These are phyloP conservation scores for Sylvia borin DNA, from an alignment of 2,797 vertebrate species.

Conservation along the genomic window DNA sequence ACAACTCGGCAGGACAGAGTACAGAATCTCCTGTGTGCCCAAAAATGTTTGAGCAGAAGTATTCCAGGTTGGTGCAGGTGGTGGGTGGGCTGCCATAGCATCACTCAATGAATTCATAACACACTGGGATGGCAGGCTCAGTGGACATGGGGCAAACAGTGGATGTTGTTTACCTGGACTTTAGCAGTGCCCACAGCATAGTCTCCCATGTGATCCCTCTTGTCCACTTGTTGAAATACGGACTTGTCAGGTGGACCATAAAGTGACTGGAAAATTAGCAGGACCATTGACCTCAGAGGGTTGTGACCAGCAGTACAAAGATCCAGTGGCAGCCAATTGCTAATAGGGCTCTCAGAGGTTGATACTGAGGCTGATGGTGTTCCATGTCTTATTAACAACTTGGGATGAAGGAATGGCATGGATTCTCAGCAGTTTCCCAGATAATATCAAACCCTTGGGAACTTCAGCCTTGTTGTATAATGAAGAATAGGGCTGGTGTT, in stretches of 20 bases:
- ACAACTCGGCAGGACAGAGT: not conserved
- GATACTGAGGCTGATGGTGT: not conserved
- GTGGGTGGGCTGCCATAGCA: accelerated
- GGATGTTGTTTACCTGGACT: not conserved
- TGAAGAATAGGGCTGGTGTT: not conserved
- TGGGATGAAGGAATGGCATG: not conserved
- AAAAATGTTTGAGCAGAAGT: not conserved
- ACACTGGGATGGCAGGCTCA: not conserved
- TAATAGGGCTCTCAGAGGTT: not conserved
- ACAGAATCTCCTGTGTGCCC: not conserved
- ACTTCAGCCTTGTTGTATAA: not conserved
- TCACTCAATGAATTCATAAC: accelerated
- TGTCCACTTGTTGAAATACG: accelerated
- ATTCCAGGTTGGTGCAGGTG: not conserved
- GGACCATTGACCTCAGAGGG: not conserved
- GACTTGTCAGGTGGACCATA: not conserved
- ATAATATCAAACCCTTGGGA: not conserved
- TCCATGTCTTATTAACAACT: not conserved
- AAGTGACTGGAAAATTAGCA: not conserved
- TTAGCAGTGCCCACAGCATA: not conserved
- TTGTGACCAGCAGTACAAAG: not conserved
- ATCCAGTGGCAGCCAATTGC: not conserved
- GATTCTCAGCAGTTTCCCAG: not conserved
- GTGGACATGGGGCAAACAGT: accelerated
- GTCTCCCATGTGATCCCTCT: not conserved